Base-by-base conservation (phyloP, 1,140 invertebrate genomes). In the Diorhabda carinulata region DNA sequence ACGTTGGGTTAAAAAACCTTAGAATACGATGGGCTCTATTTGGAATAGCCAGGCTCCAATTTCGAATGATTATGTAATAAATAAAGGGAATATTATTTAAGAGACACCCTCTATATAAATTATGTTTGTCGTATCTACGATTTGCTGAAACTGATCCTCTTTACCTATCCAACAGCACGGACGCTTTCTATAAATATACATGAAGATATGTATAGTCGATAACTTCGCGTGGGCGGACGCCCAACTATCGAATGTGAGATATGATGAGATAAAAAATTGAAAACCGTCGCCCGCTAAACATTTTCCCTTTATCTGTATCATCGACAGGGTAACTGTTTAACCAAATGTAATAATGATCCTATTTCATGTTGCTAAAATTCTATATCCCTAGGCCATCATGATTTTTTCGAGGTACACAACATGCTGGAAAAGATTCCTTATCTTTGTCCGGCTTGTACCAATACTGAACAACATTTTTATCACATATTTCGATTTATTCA, bases 231-330 rank as follows among this genome's bases (percentile, higher is more conserved):
- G 63, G 63, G 63, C 63, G 63, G 43, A 40, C 63, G 63, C 45
- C 25, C 63, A 56, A 64, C 63, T 64, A 64, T 64, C 63, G 63
- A 64, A 64, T 64, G 63, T 64, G 63, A 64, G 63, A 64, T 64
- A 64, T 56, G 63, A 43, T 25, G 40, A 64, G 57, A 61, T 63
- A 65, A 69, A 68, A 70, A 65, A 71, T 66, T 60, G 43, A 64
- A 73, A 58, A 71, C 66, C 66, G 62, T 59, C 57, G 56, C 67
- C 65, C 57, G 60, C 67, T 58, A 45, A 57, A 62, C 41, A 52
- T 67, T 25, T 44, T 59, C 41, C 41, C 42, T 44, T 67, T 66
- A 42, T 62, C 63, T 64, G 56, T 42, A 57, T 47, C 56, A 64
- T 64, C 63, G 45, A 6, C 45, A 64, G 63, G 42, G 44, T 52